Base-by-base conservation (phyloP, 2,888 invertebrate genomes). In the Lepidocyrtinus sp. region DNA sequence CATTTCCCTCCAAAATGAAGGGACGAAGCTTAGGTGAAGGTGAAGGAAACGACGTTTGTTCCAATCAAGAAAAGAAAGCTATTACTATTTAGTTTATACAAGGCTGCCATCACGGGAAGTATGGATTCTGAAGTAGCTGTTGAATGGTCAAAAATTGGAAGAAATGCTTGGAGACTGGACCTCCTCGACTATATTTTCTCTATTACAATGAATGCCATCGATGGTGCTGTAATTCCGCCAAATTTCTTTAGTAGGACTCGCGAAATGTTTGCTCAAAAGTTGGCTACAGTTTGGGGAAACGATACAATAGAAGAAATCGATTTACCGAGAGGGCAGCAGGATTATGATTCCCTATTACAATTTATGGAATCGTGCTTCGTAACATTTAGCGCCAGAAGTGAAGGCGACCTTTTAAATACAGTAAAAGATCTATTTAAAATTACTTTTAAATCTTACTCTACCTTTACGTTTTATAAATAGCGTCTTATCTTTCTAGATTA, bases 81-180 rank as follows among this genome's bases (percentile, higher is more conserved):
- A 2, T 22, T 59, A 9, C 21, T 74, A n/a, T 74, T 79, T 7
- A n/a, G 25, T 1, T 36, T 79, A 1, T 79, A 79, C 70, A 74
- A 79, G 24, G 25, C 61, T 17, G 69, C 27, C 15, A 55, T 79
- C 3, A 74, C 59, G 2, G 27, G 69, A 22, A 36, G 5, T 2
- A 65, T 74, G 25, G 70, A 63, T 15, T 36, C 69, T 0, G 26
- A 26, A 12, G 7, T 78, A 12, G n/a, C 63, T 2, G 55, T 78
- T 7, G 69, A 65, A 12, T 24, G 61, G 22, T 55, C 45, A 0
- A 19, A n/a, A 21, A 12, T 79, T 36, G 79, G 79, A n/a, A 67
- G 26, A 17, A 27, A 79, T n/a, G 63, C 74, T 1, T 79, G 79
- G 79, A 79, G 70, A 27, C 45, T 79, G n/a, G 74, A 79, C 0